These are phyloP conservation scores for Budorcas taxicolor DNA, from an alignment of 2,113 vertebrate genomes.

Conservation along the genomic window DNA sequence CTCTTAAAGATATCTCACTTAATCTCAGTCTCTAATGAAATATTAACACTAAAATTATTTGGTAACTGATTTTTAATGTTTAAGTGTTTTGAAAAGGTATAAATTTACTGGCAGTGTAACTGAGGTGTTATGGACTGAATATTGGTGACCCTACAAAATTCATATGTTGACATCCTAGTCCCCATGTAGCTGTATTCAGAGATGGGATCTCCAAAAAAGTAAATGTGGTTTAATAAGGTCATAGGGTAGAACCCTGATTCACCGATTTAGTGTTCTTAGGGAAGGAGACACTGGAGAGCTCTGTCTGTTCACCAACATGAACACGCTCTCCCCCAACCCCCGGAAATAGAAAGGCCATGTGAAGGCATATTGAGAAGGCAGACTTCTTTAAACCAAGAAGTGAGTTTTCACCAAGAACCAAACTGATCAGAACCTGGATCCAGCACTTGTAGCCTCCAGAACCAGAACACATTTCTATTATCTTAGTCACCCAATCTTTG, in stretches of 20 bases:
- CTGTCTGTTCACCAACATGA: not conserved
- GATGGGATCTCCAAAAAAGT: not conserved
- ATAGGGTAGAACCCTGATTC: not conserved
- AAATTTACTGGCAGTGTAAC: not conserved
- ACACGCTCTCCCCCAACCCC: fast-evolving
- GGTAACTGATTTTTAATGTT: not conserved
- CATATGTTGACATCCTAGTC: not conserved
- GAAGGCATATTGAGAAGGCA: not conserved
- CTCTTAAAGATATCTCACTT: not conserved
- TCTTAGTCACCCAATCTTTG: not conserved
- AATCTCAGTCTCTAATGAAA: not conserved
- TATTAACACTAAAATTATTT: not conserved
- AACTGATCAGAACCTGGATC: not conserved
- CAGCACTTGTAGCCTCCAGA: not conserved
- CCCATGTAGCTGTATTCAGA: not conserved
- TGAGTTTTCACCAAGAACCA: not conserved
- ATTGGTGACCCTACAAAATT: not conserved
- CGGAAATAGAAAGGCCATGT: not conserved
- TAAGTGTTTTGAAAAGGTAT: not conserved
- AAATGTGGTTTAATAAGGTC: not conserved
- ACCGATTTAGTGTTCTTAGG: not conserved
- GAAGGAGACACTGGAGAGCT: not conserved
- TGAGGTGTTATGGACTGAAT: not conserved
- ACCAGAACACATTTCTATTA: not conserved
- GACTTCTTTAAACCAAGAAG: not conserved